Base-by-base conservation (phyloP, 2,888 invertebrate genomes). In the Hylaea fasciaria region DNA sequence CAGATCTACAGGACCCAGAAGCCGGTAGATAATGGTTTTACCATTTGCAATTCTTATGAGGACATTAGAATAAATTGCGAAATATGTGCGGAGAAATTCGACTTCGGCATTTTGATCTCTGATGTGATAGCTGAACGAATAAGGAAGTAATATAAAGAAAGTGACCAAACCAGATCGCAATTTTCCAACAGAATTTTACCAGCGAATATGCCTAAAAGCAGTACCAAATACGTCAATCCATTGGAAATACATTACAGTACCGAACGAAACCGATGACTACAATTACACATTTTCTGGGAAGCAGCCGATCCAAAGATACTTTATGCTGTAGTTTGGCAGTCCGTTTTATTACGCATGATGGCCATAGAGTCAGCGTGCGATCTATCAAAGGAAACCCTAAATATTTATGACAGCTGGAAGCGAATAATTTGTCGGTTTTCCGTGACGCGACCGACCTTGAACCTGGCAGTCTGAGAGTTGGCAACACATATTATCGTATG, bases 391-490 rank as follows among this genome's bases (percentile, higher is more conserved):
- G 56, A 51, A 55, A 49, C 46, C 43, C 44, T 44, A 65, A 71
- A 64, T 66, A 68, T 69, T 66, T 65, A 69, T 70, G 74, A 70
- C 71, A 71, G 75, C 69, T 74, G 69, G 62, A 74, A 64, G 61
- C 57, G 57, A 62, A 66, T 59, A 65, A 40, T 62, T 39, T 39
- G 51, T 59, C 52, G 62, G 61, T 56, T 63, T 49, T 39, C 14
- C 22, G 66, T 71, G 74, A 74, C 65, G 69, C 75, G 75, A 37
- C 73, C 78, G 77, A 59, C 85, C 85, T 80, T 85, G 85, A 85
- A 85, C 83, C 73, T 39, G 47, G 9, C n/a, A 44, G 22, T 13
- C 32, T 28, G 37, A 48, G 47, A 73, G 72, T 79, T 81, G 81
- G 77, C 79, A 77, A 73, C 49, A 55, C 44, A 57, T n/a, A n/a